Percentiles rank a stretch among this genome's conserved stretches.
phyloP scores from a whole-genome alignment of 2,888 invertebrate species.

The Watsonalla cultraria region DNA sequence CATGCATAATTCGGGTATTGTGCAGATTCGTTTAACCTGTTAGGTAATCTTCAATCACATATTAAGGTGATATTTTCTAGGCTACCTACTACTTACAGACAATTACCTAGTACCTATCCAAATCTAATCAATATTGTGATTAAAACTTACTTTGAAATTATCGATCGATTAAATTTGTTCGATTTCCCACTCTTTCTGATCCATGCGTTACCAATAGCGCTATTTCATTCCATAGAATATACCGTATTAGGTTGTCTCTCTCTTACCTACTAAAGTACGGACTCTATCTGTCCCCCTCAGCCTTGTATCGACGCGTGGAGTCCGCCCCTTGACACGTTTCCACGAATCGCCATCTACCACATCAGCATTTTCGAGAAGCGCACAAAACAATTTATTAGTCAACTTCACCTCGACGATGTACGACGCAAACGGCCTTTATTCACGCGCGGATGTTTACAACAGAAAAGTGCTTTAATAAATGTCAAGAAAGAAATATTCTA shows the following conservation, averaged over 20 bases:
- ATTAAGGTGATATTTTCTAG: no score
- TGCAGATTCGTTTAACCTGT: no score
- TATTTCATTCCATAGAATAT: conserved; percentile 5
- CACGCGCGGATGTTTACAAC: conserved; percentile 45
- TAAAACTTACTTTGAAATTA: conserved; percentile 6
- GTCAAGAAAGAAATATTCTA: conserved; percentile 24
- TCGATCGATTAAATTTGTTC: conserved; percentile 2
- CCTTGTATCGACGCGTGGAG: conserved; percentile 17
- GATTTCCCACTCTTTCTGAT: conserved; percentile 1
- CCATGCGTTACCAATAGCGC: not conserved
- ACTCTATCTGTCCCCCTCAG: conserved; percentile 23
- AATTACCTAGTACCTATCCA: no score
- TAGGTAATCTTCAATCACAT: no score
- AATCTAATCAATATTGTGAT: not conserved
- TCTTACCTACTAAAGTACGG: conserved; percentile 7
- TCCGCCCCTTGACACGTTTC: conserved; percentile 35
- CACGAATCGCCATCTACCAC: conserved; percentile 59
- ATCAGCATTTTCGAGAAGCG: conserved; percentile 50
- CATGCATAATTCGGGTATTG: no score
- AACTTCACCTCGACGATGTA: conserved; percentile 58
- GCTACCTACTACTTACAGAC: no score
- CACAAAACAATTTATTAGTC: conserved; percentile 42
- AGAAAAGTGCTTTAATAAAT: conserved; percentile 48
- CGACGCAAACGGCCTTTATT: conserved; percentile 53
- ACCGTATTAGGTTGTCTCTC: conserved; percentile 14